Evolutionary conservation across 2,113 vertebrate species (phyloP), one percentile per base, ranked within the genome.

Genomic region (Mesitornis unicolor): DNA sequence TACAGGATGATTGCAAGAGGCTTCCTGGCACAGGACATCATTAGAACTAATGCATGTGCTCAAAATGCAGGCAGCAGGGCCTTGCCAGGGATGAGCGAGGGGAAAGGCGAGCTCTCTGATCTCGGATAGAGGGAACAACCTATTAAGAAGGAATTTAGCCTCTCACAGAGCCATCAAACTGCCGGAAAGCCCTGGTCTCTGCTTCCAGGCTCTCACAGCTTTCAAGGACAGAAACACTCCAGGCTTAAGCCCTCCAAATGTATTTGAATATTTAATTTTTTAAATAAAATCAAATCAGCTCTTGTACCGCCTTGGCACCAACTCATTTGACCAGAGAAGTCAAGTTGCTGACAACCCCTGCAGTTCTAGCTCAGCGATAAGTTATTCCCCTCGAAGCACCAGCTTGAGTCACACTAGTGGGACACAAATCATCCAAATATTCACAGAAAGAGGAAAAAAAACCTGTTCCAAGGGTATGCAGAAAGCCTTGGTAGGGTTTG

Each of bases 81-180:
- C 17, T 33, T 59, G 87, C 71, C 71, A 54, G 93, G 79, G 87
- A 33, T 8, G 64, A 88, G 88, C 5, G 4, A 84, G 92, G 93
- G 92, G 84, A 91, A 74, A 95, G 82, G 85, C 33, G 7, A 96
- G 90, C 64, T 36, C 85, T 95, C 82, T 96, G 79, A 97, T 96
- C 95, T 94, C 13, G 38, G 64, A 26, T 22, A 84, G 79, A 76
- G 51, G 91, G 95, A 97, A 81, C 88, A 95, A 84, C 25, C 88
- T 35, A 93, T 96, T 96, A 94, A 96, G 94, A 75, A 89, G 84
- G 94, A 96, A 87, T 84, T 95, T 68, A 93, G 83, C 67, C 53
- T 78, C 92, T 87, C n/a, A 5, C 15, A 84, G 88, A 96, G 90
- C 92, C 79, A 96, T 93, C 95, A 87, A 90, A 74, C 42, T 3